Conservation (phyloP, 2,888 invertebrate species). For the Tricholauxania praeusta region DNA sequence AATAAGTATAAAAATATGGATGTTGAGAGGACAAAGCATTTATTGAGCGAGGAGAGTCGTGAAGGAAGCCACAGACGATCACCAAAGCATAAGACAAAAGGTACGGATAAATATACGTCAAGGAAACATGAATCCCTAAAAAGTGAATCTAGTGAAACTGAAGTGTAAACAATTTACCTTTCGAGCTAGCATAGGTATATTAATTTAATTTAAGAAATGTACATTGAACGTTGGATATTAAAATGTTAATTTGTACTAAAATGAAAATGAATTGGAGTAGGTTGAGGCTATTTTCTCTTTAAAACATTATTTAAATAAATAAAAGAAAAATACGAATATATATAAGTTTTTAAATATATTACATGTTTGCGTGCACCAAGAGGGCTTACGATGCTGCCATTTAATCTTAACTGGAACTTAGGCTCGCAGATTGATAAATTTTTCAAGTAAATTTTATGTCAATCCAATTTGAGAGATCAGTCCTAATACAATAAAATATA, state of each 20-base stretch:
- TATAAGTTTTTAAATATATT: not conserved
- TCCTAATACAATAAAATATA: too few relatives aligned
- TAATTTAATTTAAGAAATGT: conserved; percentile 15
- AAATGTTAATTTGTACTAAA: conserved; percentile 28
- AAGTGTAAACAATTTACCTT: conserved; percentile 52
- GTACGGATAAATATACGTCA: not conserved
- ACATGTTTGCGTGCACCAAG: too few relatives aligned
- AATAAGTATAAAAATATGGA: not conserved
- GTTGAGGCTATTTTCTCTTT: conserved; percentile 30
- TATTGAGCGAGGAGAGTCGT: not conserved
- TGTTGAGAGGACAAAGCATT: not conserved
- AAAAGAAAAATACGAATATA: not conserved
- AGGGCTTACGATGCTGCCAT: too few relatives aligned
- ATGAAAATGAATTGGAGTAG: conserved; percentile 31
- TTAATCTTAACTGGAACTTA: too few relatives aligned
- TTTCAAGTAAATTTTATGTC: too few relatives aligned
- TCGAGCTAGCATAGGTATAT: conserved; percentile 9
- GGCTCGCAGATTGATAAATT: too few relatives aligned
- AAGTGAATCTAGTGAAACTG: conserved; percentile 61
- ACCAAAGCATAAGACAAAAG: not conserved
- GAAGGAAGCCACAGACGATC: not conserved
- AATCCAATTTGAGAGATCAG: too few relatives aligned
- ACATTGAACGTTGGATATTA: conserved; percentile 23
- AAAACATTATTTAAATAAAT: conserved; percentile 1
- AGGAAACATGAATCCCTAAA: not conserved